These are phyloP conservation scores for Dryobates pubescens DNA, from an alignment of 2,797 vertebrate genomes.

Conservation along the genomic window DNA sequence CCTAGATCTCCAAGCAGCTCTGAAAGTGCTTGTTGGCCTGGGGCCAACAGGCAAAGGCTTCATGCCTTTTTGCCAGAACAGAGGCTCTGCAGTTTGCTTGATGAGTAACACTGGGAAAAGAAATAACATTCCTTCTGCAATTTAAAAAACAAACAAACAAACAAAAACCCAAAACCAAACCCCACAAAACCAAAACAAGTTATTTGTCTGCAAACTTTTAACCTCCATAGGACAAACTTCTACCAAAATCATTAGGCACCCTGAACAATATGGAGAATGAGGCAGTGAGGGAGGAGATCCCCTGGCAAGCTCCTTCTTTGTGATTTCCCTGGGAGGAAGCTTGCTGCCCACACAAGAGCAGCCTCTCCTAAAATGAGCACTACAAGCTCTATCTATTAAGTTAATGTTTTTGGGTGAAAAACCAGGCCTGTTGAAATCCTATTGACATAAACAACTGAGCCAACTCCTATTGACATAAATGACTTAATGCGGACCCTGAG, in stretches of 20 bases:
- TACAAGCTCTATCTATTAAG: background rate
- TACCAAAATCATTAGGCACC: background rate
- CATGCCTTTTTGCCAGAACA: background rate
- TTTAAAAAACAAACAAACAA: background rate
- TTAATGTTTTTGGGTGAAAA: background rate
- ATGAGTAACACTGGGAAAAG: background rate
- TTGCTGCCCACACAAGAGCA: background rate
- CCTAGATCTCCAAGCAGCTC: background rate
- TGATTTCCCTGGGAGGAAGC: background rate
- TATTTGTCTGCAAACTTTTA: constrained; percentile 11
- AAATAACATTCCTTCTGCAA: background rate
- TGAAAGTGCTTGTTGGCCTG: background rate
- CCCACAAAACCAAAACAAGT: background rate
- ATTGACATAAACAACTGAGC: background rate
- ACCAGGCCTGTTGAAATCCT: background rate
- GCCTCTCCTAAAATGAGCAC: background rate
- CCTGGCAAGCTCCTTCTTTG: constrained; percentile 2
- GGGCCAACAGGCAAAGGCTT: background rate
- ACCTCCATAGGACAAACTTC: background rate
- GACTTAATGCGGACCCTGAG: background rate
- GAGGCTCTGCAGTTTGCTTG: background rate
- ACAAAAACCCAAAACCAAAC: background rate
- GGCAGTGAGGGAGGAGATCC: background rate
- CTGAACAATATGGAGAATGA: background rate
- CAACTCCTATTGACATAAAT: background rate